Evolutionary conservation across 1,140 invertebrate species (phyloP), one percentile per base, ranked within the genome.

Genomic region (Zaprionus capensis): DNA sequence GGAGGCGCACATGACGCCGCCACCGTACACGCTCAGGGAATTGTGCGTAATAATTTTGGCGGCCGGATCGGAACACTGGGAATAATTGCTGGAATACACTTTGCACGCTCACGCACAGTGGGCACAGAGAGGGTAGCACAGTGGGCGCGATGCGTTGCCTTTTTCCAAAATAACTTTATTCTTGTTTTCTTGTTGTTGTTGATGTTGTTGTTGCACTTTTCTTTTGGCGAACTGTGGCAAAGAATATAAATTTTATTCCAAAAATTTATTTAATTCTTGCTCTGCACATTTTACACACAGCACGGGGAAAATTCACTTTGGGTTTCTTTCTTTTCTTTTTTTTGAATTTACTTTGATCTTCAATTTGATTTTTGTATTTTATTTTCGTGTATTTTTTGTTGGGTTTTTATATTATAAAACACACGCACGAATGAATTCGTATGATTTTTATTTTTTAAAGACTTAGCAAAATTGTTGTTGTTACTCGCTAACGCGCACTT

Each of bases 21-120:
- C 92, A 78, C 92, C 92, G 91, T 93, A 93, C 81, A 93, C 92
- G 84, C 92, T 93, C 81, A 93, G 76, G 7, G 92, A 92, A 80
- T 93, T 93, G 81, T 93, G 92, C 74, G 92, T 93, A 88, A 93
- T 93, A 91, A 93, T 93, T 91, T 93, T 93, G 92, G 91, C 92
- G 92, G 91, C 84, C 85, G 91, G 90, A 76, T 92, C 88, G 76
- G 91, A 86, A 83, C 84, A 92, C 76, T 82, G 81, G 77, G 83
- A 62, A 66, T 84, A 91, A 82, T 73, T 66, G 82, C 80, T 86
- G 87, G 82, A 91, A 91, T 91, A 91, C 87, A 91, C 87, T 83
- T 91, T 91, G 78, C 70, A 78, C 78, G 71, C 38, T 64, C 57
- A 44, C 36, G 49, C 69, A 57, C 38, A 12, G 31, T 34, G 20